These are phyloP conservation scores for Clarias pachynema DNA, from an alignment of 2,797 vertebrate species.

Conservation along the genomic window DNA sequence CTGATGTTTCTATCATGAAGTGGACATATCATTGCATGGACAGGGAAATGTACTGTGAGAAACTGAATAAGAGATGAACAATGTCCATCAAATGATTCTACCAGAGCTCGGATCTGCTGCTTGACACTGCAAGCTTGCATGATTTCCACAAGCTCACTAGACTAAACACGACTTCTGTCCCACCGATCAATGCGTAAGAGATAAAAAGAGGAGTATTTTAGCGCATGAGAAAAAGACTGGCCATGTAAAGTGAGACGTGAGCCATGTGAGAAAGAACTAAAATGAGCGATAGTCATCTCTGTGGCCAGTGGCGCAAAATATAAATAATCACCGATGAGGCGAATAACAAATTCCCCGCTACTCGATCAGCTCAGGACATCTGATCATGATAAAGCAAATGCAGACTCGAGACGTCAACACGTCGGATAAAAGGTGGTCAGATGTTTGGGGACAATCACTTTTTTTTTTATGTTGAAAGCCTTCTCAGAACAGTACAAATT, in stretches of 20 bases:
- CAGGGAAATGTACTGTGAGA: neutral
- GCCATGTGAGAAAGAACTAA: neutral
- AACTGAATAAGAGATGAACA: neutral
- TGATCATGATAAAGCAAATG: neutral
- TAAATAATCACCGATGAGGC: neutral
- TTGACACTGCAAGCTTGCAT: neutral
- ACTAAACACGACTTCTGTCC: neutral
- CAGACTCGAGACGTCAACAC: neutral
- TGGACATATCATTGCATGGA: neutral
- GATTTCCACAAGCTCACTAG: neutral
- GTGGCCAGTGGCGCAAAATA: neutral
- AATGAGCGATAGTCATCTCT: slow-evolving; percentile 8
- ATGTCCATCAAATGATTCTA: neutral
- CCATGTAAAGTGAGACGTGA: no score
- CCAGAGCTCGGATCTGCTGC: neutral
- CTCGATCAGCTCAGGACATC: slow-evolving; percentile 13
- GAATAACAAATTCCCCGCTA: slow-evolving; percentile 2
- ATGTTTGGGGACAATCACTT: neutral
- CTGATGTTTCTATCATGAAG: neutral
- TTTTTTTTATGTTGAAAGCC: neutral
- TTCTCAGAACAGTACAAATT: neutral
- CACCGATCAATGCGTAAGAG: neutral
- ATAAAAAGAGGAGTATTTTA: neutral
- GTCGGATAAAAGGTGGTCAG: neutral
- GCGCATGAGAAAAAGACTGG: neutral